Evolutionary conservation across 2,113 vertebrate species (phyloP), one percentile per base, ranked within the genome.

Genomic region (Lampris incognitus): DNA sequence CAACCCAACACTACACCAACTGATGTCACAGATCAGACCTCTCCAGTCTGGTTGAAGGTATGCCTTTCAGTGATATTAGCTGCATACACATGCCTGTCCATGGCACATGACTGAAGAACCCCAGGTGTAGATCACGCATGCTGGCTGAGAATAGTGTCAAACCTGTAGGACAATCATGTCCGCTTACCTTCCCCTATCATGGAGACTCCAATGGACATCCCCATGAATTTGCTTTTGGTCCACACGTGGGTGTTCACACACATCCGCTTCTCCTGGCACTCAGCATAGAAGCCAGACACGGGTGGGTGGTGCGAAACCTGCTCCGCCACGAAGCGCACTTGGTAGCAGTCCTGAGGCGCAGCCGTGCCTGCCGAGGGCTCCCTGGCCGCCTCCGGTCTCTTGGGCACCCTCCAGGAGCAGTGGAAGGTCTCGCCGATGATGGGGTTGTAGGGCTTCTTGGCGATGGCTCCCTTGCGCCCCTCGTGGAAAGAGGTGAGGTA

Each of bases 181-280:
- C 3, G 5, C 88, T 94, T 78, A 99, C 98, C 98, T 92, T 99
- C 98, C 7, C 98, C 98, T 40, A 97, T 91, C 98, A 99, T 99
- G 0, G 97, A 97, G 42, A 99, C 98, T 0, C 98, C 98, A 72
- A 99, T 98, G 0, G 98, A 99, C 98, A 99, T 99, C 54, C 98
- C 98, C 93, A 99, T 96, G 92, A 99, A 99, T 94, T 99, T 99
- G 94, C 98, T 99, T 91, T 97, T 99, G 88, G 98, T 99, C 98
- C 98, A 99, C 78, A 99, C 95, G 0, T 99, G 97, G 0, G 97
- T 97, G 75, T 98, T 99, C 68, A 99, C 96, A 54, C 97, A 98
- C 93, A 99, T 97, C 79, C 91, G 94, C 83, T 91, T 96, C 87
- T 99, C 98, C 10, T 87, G 93, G 83, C 98, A 99, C 85, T 99